Base-by-base conservation (phyloP, 2,888 invertebrate species). In the Eristalis tenax region DNA sequence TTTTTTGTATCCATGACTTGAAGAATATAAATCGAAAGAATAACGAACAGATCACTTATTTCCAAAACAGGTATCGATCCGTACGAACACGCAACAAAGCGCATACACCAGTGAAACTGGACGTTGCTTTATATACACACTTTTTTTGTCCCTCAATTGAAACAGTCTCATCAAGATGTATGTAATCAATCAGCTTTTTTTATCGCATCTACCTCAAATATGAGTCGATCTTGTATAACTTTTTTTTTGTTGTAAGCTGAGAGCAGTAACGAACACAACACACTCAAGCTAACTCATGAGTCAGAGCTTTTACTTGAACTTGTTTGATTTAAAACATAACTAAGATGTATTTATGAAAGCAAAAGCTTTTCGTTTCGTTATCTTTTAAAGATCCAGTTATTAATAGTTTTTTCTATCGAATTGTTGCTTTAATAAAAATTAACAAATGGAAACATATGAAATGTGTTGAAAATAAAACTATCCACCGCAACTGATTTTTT, bases 1-100 rank as follows among this genome's bases (percentile, higher is more conserved):
- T 32, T 32, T 82, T 82, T 82, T 56, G 38, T 76, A 80, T 76
- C 83, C 83, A 87, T 87, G 79, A 87, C 83, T 77, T 69, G 73
- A 64, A 43, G 73, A 64, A 35, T 56, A 64, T 22, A 23, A 71
- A 74, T 50, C 8, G 13, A 28, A 69, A 59, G 56, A n/a, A 66
- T n/a, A 43, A 40, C 43, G 11, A 18, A 63, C 26, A 32, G 40
- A n/a, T 71, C 13, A 43, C 18, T 73, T 4, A n/a, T 26, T 23
- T 26, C 50, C 13, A 23, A 2, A 59, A 15, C 23, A 59, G 50
- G 50, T 8, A 50, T 8, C 50, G 1, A 2, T 26, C 13, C 26
- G 15, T 13, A 59, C 59, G 59, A 59, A 28, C 59, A 59, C 26
- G 65, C 22, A 1, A 23, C 8, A 61, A 38, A n/a, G 40, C 38